Evolutionary conservation across 2,888 invertebrate genomes (phyloP), one percentile per base, ranked within the genome.

Genomic region (Protula sp.): DNA sequence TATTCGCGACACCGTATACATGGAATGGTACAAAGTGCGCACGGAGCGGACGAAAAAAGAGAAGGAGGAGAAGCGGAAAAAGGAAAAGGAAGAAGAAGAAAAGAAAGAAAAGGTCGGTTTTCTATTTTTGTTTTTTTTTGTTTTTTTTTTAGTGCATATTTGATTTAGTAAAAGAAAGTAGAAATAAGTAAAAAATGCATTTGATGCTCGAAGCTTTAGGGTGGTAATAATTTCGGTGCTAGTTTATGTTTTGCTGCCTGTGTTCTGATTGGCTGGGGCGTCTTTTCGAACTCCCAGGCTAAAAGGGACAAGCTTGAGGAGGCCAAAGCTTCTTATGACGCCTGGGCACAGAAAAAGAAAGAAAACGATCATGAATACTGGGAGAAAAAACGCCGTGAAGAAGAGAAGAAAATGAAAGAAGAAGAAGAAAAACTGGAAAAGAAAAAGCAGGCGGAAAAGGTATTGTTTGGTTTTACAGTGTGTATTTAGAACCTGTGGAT

Each of bases 101-200:
- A 72, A 72, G 58, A 74, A 74, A 61, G 66, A 71, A 63, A 67
- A 73, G 69, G 75, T 74, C n/a, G n/a, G n/a, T n/a, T n/a, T n/a
- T n/a, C n/a, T n/a, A n/a, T n/a, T n/a, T n/a, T n/a, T n/a, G n/a
- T n/a, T n/a, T n/a, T n/a, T n/a, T n/a, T n/a, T n/a, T n/a, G n/a
- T n/a, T n/a, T n/a, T n/a, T n/a, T n/a, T n/a, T n/a, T n/a, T n/a
- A n/a, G n/a, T n/a, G n/a, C n/a, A n/a, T n/a, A n/a, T n/a, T n/a
- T n/a, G n/a, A n/a, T n/a, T n/a, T n/a, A n/a, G n/a, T n/a, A n/a
- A n/a, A n/a, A n/a, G n/a, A n/a, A n/a, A n/a, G n/a, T n/a, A n/a
- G n/a, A n/a, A n/a, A n/a, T n/a, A n/a, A n/a, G n/a, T n/a, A n/a
- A n/a, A n/a, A n/a, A n/a, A n/a, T n/a, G n/a, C n/a, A n/a, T n/a